Percentiles rank a stretch among this genome's conserved stretches.
These are phyloP conservation scores for Corticium candelabrum DNA, from an alignment of 37 sponge, comb jelly and placozoan genomes.

Conservation along the genomic window DNA sequence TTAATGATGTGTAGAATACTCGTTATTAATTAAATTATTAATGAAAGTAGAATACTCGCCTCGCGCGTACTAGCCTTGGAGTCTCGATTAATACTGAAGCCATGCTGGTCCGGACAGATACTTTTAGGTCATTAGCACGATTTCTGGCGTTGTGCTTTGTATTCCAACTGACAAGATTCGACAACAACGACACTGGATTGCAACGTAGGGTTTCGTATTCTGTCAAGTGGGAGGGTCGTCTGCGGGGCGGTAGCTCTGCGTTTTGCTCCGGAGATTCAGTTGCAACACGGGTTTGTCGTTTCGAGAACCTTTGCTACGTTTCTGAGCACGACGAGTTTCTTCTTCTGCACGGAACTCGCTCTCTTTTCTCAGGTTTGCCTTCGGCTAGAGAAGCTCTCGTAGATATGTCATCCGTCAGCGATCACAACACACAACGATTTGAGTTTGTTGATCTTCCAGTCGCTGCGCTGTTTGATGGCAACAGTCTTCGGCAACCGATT, in stretches of 20 bases:
- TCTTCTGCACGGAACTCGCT: conserved; percentile 3
- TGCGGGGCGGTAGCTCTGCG: not conserved
- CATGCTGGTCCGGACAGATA: too few relatives aligned
- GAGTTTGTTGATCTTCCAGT: conserved; percentile 8
- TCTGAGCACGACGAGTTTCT: not conserved
- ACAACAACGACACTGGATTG: too few relatives aligned
- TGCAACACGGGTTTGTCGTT: not conserved
- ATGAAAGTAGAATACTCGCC: too few relatives aligned
- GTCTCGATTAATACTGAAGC: too few relatives aligned
- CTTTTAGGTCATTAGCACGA: too few relatives aligned
- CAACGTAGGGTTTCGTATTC: too few relatives aligned
- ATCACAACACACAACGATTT: conserved; percentile 8
- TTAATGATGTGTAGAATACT: too few relatives aligned
- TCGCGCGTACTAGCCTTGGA: too few relatives aligned
- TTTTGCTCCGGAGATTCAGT: not conserved
- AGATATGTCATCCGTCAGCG: conserved; percentile 3
- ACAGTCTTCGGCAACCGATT: not conserved
- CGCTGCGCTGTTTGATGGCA: not conserved
- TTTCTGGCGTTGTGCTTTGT: too few relatives aligned
- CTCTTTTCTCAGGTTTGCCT: not conserved
- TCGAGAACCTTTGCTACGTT: conserved; percentile 14
- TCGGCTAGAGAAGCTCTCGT: not conserved
- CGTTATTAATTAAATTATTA: too few relatives aligned
- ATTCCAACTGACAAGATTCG: too few relatives aligned
- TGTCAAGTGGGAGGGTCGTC: too few relatives aligned